Conservation (phyloP, 2,113 vertebrate species). For the Girardinichthys multiradiatus region DNA sequence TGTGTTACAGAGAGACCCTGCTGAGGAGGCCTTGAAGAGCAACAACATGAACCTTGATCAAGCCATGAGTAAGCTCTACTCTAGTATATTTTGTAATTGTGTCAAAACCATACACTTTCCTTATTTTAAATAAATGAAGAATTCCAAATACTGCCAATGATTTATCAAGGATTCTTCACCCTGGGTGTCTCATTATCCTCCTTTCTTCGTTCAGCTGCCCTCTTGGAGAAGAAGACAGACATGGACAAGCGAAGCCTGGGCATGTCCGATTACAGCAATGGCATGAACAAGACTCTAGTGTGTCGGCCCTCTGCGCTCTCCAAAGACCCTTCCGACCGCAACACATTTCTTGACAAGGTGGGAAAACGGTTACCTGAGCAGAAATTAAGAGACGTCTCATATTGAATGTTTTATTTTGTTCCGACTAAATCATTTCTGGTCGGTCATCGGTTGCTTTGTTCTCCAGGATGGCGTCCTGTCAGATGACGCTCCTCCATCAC, state of each 20-base stretch:
- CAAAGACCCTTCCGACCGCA: slow-evolving; percentile 98
- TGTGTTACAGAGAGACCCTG: slow-evolving; percentile 92
- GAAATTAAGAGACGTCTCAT: neutral
- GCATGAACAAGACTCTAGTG: slow-evolving; percentile 91
- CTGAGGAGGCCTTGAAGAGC: slow-evolving; percentile 98
- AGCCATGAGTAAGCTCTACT: slow-evolving; percentile 95
- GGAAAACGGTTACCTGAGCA: neutral
- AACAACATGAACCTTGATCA: slow-evolving; percentile 98
- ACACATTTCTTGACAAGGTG: slow-evolving; percentile 95
- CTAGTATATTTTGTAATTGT: neutral
- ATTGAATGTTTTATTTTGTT: neutral
- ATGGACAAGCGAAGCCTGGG: slow-evolving; percentile 97
- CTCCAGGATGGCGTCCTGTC: slow-evolving; percentile 94
- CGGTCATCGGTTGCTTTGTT: slow-evolving; percentile 26
- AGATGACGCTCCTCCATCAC: slow-evolving; percentile 97
- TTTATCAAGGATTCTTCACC: neutral
- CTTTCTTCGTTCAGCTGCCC: slow-evolving; percentile 82
- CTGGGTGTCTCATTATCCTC: neutral
- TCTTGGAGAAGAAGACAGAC: slow-evolving; percentile 99
- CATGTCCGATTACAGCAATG: slow-evolving; percentile 93
- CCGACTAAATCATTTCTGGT: neutral
- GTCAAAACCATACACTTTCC: neutral
- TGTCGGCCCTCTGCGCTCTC: slow-evolving; percentile 93
- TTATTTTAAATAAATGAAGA: neutral
- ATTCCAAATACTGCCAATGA: neutral